Evolutionary conservation across 2,797 vertebrate genomes (phyloP).

Genomic region (Argentina silus): DNA sequence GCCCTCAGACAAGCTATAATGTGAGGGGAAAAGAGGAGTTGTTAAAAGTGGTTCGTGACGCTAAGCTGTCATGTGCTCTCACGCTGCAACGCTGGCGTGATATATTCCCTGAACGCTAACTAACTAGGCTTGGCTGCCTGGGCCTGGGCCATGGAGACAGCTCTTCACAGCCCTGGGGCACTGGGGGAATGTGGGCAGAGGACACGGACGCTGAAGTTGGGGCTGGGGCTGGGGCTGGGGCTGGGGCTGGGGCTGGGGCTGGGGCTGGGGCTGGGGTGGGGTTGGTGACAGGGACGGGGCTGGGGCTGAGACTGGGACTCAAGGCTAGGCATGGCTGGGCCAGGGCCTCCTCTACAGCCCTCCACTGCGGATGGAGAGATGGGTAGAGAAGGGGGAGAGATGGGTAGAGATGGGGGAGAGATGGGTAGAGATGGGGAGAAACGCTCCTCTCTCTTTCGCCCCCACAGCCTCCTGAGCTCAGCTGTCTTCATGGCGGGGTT

Average conservation of each 20-base stretch:
- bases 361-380: neutral
- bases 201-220: neutral
- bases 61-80: conserved; percentile 71
- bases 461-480: conserved; percentile 75
- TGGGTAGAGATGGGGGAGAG: too few species aligned
- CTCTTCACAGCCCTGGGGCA: neutral
- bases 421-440: neutral
- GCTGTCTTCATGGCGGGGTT: conserved; percentile 74
- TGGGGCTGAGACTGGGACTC: too few species aligned
- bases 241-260: too few species aligned
- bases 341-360: neutral
- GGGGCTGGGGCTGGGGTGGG: too few species aligned
- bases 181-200: conserved; percentile 1
- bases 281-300: too few species aligned
- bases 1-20: conserved; percentile 57
- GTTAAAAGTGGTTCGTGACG: conserved; percentile 52
- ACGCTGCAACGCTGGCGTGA: conserved; percentile 46
- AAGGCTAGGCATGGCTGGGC: too few species aligned
- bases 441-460: conserved; percentile 45
- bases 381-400: too few species aligned
- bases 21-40: conserved; percentile 53
- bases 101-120: conserved; percentile 57
- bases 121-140: conserved; percentile 38
- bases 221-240: too few species aligned
- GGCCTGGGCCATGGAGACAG: conserved; percentile 21